Evolutionary conservation across 2,113 vertebrate genomes (phyloP), one percentile per base, ranked within the genome.

Genomic region (Apteryx mantelli): DNA sequence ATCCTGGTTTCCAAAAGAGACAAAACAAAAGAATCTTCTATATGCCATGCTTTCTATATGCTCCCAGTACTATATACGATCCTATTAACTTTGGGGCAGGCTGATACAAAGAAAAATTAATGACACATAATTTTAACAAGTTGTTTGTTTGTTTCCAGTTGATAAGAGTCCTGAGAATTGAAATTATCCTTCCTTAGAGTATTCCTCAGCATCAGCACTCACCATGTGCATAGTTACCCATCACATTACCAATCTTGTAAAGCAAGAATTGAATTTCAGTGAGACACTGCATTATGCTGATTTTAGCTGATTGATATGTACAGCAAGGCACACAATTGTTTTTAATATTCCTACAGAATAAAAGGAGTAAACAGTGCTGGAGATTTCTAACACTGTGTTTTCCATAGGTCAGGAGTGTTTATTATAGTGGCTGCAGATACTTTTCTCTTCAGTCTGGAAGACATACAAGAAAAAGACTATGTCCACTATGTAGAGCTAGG

Each of bases 51-150:
- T 5, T 28, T 24, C 4, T 10, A 6, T 9, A 18, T 69, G 4
- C 2, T 61, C 38, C 71, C 50, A 4, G 7, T 34, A 25, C 7
- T n/a, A 19, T 3, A 8, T n/a, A 17, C 36, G 4, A 65, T 69
- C 11, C 7, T 50, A 25, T 52, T 60, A 53, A 52, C 13, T 2
- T 4, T 22, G 25, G n/a, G 13, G 1, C 25, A 32, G 0, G 4
- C 42, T 26, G 19, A 48, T n/a, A n/a, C 3, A 28, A 71, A 28
- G 5, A 5, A 65, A 76, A 69, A 38, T 34, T 12, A 55, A 20
- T 12, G 1, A 5, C 1, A 3, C 7, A 21, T 2, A 15, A 42
- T 63, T 48, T 78, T 9, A 38, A 60, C 34, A 60, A 70, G 61
- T 64, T 50, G 19, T 17, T 8, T 32, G 12, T 8, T 42, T 69